Conservation (phyloP, 2,888 invertebrate species). For the Epsilonema sp. region DNA sequence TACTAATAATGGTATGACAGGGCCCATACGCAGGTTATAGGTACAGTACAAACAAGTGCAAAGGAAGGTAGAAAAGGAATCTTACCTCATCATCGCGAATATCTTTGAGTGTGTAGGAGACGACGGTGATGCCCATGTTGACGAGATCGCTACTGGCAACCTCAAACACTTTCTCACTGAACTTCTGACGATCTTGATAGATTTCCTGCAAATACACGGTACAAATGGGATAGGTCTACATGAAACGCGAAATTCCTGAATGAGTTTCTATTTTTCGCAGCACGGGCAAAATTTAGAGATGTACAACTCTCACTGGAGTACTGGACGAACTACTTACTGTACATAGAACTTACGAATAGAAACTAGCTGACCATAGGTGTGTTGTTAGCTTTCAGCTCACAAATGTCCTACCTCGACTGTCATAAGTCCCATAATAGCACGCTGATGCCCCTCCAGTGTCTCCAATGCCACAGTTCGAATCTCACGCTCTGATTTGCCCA, state of each 20-base stretch:
- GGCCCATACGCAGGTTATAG: neutral
- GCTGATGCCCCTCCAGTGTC: conserved; percentile 75
- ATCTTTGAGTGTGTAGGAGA: conserved; percentile 79
- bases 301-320: neutral
- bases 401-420: conserved; percentile 48
- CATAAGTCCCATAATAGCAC: conserved; percentile 91
- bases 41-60: neutral
- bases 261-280: no score
- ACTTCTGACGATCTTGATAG: conserved; percentile 80
- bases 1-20: neutral
- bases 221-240: neutral
- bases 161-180: conserved; percentile 72
- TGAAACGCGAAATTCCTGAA: no score
- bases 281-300: neutral
- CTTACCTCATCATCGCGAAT: conserved; percentile 74
- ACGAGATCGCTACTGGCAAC: conserved; percentile 82
- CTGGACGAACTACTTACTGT: no score
- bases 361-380: no score
- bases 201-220: conserved; percentile 63
- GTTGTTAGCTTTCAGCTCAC: no score
- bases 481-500: conserved; percentile 65
- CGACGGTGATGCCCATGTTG: conserved; percentile 87
- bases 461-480: conserved; percentile 75
- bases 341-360: no score
- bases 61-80: neutral